Conservation (phyloP, 2,113 vertebrate genomes). For the Catharus fuscescens region DNA sequence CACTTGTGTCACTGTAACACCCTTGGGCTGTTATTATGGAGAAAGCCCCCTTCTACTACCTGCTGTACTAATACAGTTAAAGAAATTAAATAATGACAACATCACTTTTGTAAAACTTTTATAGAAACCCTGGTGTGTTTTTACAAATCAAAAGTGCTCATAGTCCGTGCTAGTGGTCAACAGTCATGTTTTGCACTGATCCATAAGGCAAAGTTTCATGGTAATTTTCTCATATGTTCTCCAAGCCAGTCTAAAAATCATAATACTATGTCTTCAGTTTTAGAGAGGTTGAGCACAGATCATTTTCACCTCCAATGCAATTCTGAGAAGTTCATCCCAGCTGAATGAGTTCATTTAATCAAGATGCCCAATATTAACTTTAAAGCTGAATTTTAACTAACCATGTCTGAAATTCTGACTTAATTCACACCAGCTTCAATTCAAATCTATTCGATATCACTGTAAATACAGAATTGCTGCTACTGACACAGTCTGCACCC, state of each 20-base stretch:
- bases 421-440: background rate
- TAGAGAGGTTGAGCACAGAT: background rate
- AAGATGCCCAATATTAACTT: background rate
- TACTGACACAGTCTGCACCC: background rate
- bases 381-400: background rate
- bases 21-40: background rate
- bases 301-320: background rate
- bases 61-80: background rate
- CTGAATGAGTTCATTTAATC: background rate
- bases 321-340: background rate
- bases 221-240: background rate
- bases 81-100: background rate
- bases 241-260: background rate
- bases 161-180: background rate
- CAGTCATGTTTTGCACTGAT: background rate
- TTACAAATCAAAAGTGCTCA: background rate
- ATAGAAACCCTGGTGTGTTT: background rate
- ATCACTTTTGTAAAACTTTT: background rate
- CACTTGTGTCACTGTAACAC: background rate
- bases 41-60: background rate
- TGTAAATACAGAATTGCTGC: background rate
- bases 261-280: background rate
- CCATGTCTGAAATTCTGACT: background rate
- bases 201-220: background rate
- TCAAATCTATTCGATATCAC: background rate